These are phyloP conservation scores for Spicauda simplicius DNA, from an alignment of 2,888 invertebrate species.

Conservation along the genomic window DNA sequence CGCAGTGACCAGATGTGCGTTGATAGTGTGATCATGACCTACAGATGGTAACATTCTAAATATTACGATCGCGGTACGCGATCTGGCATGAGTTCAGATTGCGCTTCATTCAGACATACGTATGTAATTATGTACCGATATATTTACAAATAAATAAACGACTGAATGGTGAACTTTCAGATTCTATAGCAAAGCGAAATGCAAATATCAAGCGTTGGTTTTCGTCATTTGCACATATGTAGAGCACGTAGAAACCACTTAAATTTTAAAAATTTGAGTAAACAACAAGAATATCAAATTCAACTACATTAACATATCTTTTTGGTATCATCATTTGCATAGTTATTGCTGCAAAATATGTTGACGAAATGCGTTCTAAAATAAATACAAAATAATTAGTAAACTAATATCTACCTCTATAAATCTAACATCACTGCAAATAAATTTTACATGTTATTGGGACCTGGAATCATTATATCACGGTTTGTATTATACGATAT, in stretches of 20 bases:
- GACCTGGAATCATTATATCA: too few species aligned
- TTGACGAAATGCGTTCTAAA: background rate
- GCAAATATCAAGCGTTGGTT: background rate
- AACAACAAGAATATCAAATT: too few species aligned
- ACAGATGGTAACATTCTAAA: constrained; percentile 65
- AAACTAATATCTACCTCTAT: too few species aligned
- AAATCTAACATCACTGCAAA: too few species aligned
- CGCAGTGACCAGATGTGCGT: constrained; percentile 49
- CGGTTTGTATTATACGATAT: too few species aligned
- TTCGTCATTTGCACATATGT: background rate
- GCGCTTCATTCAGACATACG: constrained; percentile 66
- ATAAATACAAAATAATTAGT: too few species aligned
- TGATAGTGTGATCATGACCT: constrained; percentile 71
- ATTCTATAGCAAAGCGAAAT: background rate
- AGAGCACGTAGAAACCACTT: background rate
- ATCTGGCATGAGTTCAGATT: constrained; percentile 71
- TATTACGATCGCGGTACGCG: constrained; percentile 61
- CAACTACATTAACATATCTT: too few species aligned
- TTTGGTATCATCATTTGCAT: too few species aligned
- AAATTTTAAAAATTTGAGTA: too few species aligned
- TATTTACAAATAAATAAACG: constrained; percentile 39
- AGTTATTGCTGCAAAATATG: too few species aligned
- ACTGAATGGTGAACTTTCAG: background rate
- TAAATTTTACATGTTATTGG: too few species aligned
- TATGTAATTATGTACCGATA: constrained; percentile 37